Evolutionary conservation across 2,888 invertebrate species (phyloP).

Genomic region (Eremobia ochroleuca): DNA sequence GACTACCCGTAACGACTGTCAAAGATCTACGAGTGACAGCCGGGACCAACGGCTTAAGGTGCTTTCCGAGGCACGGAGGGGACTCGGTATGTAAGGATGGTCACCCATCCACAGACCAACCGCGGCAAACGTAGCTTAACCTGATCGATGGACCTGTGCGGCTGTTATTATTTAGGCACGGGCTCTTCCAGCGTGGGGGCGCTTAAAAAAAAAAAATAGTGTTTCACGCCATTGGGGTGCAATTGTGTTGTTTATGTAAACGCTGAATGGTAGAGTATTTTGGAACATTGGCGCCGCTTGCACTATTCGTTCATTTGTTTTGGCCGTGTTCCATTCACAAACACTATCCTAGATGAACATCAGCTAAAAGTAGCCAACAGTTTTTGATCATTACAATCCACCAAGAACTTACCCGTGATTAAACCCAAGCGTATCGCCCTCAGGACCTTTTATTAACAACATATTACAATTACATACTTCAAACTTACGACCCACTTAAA

Average conservation of each 20-base stretch:
- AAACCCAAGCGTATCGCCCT: neutral
- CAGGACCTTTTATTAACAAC: neutral
- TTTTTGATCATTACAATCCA: neutral
- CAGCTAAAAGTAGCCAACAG: neutral
- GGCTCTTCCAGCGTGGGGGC: too few relatives aligned
- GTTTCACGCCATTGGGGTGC: too few relatives aligned
- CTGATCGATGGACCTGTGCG: too few relatives aligned
- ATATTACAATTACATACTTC: neutral
- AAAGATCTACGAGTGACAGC: too few relatives aligned
- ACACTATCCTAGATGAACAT: slow-evolving; percentile 1
- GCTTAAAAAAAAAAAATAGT: too few relatives aligned
- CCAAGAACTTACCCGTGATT: neutral
- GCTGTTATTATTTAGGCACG: too few relatives aligned
- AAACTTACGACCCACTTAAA: neutral
- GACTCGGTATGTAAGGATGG: too few relatives aligned
- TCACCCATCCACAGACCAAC: too few relatives aligned
- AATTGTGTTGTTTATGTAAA: neutral
- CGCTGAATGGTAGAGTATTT: neutral
- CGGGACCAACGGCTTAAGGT: too few relatives aligned
- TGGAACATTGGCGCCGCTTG: neutral
- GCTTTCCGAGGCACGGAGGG: too few relatives aligned
- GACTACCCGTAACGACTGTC: too few relatives aligned
- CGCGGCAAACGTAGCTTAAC: too few relatives aligned
- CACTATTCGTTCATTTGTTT: slow-evolving; percentile 14
- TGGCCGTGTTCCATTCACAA: slow-evolving; percentile 7